Evolutionary conservation across 2,888 invertebrate genomes (phyloP).

Genomic region (Amphipyra berbera): DNA sequence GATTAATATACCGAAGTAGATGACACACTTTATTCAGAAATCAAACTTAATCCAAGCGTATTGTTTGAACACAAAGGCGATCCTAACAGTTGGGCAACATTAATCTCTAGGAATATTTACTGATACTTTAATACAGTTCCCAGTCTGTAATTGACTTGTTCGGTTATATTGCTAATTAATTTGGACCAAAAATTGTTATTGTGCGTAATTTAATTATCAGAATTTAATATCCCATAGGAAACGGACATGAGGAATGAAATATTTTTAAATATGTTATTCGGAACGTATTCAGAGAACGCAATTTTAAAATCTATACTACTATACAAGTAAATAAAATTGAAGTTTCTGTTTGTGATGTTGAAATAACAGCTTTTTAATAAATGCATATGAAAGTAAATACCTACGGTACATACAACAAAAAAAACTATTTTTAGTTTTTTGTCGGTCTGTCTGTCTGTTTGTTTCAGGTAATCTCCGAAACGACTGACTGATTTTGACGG

Average conservation of each 20-base stretch:
- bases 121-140: constrained; percentile 50
- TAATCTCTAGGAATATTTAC: constrained; percentile 46
- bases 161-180: constrained; percentile 28
- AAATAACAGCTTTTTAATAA: no score
- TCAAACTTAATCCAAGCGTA: constrained; percentile 24
- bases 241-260: not conserved
- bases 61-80: constrained; percentile 46
- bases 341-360: no score
- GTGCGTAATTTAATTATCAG: constrained; percentile 7
- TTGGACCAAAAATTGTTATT: constrained; percentile 17
- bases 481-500: no score
- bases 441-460: no score
- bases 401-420: no score
- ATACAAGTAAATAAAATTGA: no score
- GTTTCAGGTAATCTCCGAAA: no score
- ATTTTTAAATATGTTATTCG: no score
- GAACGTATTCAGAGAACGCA: no score
- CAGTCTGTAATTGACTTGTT: constrained; percentile 33
- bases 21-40: constrained; percentile 35
- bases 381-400: no score
- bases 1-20: constrained; percentile 10
- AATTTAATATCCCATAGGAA: not conserved
- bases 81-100: constrained; percentile 32
- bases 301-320: no score
- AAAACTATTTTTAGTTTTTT: no score